Evolutionary conservation across 2,113 vertebrate species (phyloP), one percentile per base, ranked within the genome.

Genomic region (Gadus chalcogrammus): DNA sequence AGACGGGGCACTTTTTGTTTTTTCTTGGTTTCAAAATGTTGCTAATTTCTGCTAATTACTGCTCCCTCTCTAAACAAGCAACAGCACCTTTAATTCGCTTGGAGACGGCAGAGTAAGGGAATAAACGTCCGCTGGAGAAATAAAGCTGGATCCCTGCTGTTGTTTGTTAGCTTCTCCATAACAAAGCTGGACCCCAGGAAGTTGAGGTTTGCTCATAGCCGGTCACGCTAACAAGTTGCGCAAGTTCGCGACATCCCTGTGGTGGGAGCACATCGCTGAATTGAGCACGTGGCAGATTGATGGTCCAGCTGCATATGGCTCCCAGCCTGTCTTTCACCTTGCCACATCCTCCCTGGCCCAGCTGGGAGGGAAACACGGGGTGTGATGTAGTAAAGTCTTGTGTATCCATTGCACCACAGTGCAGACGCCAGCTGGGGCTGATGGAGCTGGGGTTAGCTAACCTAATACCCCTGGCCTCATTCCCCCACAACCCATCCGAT

Each of bases 301-400:
- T 84, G 35, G 85, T 42, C 69, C 35, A 68, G 80, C 78, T 78
- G 78, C 85, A 85, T 82, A 79, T 79, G 81, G 60, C 20, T 73
- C 61, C 3, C 62, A 15, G 31, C 61, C 2, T 61, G 69, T 67
- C 24, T 15, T 38, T 72, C 31, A 61, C 52, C 64, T 59, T 72
- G 74, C 79, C 75, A 67, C 56, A 52, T 66, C 55, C 76, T 15
- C 6, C 31, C 31, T 35, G 71, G 72, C 27, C 82, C 82, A 87
- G 84, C 55, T 68, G 58, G 53, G 75, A 24, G 24, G 77, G 69
- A 74, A 70, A 17, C 70, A 73, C 81, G 78, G 73, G 78, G 73
- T 69, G 3, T 17, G 27, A 27, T 8, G 27, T 20, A 12, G 42
- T 35, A 22, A 31, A 72, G 64, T 28, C 38, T 5, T 31, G 18